phyloP scores from a whole-genome alignment of 2,797 vertebrate species.

The Pteropus rufus region DNA sequence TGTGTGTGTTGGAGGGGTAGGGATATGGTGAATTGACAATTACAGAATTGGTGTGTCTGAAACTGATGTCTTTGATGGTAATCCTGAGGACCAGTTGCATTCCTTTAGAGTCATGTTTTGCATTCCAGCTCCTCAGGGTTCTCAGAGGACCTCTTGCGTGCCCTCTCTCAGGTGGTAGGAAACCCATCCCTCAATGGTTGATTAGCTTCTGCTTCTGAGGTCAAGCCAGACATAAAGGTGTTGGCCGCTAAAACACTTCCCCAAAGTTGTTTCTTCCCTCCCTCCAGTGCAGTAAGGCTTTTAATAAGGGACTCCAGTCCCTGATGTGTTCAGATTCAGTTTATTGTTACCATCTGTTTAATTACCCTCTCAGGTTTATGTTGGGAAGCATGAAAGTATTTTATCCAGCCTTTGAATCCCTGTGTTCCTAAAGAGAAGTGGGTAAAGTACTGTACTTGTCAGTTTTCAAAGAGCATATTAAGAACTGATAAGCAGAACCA shows the following conservation, averaged over 20 bases:
- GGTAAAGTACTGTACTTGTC: conserved; percentile 53
- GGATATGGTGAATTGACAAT: neutral
- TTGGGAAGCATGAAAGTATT: conserved; percentile 70
- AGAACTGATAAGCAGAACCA: conserved; percentile 69
- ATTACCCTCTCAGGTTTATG: conserved; percentile 72
- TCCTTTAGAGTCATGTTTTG: neutral
- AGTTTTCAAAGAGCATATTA: conserved; percentile 69
- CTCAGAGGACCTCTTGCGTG: neutral
- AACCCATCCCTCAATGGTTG: conserved; percentile 26
- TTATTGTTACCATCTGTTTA: conserved; percentile 78
- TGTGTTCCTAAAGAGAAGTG: conserved; percentile 70
- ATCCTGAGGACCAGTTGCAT: neutral
- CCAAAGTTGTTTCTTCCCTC: neutral
- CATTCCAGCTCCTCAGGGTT: neutral
- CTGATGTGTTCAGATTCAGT: conserved; percentile 73
- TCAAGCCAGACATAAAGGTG: conserved; percentile 66
- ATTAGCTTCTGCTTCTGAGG: conserved; percentile 55
- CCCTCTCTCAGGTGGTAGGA: neutral
- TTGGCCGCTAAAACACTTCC: conserved; percentile 39
- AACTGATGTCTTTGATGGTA: neutral
- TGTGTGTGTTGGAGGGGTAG: neutral
- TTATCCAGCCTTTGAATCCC: conserved; percentile 66
- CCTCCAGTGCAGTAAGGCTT: conserved; percentile 65
- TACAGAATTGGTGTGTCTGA: neutral
- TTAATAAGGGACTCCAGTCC: conserved; percentile 77